Percentiles rank a stretch among this genome's conserved stretches.
phyloP scores from a whole-genome alignment of 2,113 vertebrate genomes.

The Athene noctua region DNA sequence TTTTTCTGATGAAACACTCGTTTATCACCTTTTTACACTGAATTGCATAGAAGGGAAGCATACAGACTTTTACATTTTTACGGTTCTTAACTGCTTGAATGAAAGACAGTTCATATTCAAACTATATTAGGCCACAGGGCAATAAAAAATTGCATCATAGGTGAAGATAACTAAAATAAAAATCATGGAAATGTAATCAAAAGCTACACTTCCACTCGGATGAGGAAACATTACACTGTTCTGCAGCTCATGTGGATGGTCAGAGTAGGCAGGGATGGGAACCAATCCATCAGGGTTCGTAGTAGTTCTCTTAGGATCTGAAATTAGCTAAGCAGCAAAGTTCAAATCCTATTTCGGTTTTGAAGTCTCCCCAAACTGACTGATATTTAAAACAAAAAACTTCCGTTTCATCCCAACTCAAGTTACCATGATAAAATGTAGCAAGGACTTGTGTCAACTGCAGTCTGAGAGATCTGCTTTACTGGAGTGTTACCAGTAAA shows the following conservation, averaged over 20 bases:
- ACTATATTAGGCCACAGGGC: not conserved
- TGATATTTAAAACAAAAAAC: not conserved
- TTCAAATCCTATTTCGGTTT: not conserved
- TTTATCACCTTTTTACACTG: not conserved
- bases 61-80: not conserved
- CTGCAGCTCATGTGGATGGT: not conserved
- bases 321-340: not conserved
- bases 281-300: not conserved
- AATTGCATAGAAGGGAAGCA: not conserved
- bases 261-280: not conserved
- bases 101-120: not conserved
- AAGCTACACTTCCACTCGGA: not conserved
- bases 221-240: fast-evolving
- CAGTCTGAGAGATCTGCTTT: not conserved
- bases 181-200: not conserved
- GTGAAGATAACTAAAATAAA: not conserved
- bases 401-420: fast-evolving
- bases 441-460: not conserved
- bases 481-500: not conserved
- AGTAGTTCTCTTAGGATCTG: not conserved
- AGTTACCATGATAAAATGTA: not conserved
- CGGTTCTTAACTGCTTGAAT: not conserved
- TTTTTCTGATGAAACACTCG: not conserved
- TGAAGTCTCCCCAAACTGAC: not conserved
- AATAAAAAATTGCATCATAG: not conserved